Conservation (phyloP, 2,888 invertebrate genomes). For the Chouioia cunea region DNA sequence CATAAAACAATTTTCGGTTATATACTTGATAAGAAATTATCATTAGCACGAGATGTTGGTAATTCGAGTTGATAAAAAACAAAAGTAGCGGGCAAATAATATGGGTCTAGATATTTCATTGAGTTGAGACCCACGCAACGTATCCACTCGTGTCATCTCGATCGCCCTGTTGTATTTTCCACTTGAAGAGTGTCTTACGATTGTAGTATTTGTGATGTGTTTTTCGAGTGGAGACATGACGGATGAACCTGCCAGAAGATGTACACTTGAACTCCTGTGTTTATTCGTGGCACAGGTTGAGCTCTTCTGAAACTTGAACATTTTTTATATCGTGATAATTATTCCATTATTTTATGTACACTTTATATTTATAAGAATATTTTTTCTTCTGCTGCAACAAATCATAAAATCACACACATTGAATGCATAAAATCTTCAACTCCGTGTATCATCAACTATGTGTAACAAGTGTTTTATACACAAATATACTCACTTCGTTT, state of each 20-base stretch:
- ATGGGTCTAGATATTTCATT: slow-evolving; percentile 32
- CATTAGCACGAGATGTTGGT: slow-evolving; percentile 33
- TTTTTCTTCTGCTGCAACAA: too few species aligned
- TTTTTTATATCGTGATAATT: neutral
- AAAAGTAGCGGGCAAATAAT: slow-evolving; percentile 9
- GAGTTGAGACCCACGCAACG: slow-evolving; percentile 26
- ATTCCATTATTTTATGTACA: too few species aligned
- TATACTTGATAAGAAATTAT: slow-evolving; percentile 25
- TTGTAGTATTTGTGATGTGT: neutral
- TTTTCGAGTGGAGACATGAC: slow-evolving; percentile 21
- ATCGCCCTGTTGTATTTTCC: slow-evolving; percentile 30
- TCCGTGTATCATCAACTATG: too few species aligned
- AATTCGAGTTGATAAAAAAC: slow-evolving; percentile 36
- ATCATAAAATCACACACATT: too few species aligned
- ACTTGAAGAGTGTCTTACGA: slow-evolving; percentile 9
- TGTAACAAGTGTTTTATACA: too few species aligned
- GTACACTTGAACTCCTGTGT: too few species aligned
- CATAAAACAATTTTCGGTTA: slow-evolving; percentile 21
- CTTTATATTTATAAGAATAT: too few species aligned
- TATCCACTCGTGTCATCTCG: slow-evolving; percentile 13
- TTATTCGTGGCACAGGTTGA: too few species aligned
- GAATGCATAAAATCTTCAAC: too few species aligned
- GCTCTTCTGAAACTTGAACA: neutral
- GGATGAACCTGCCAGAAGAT: too few species aligned
- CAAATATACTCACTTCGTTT: too few species aligned